Evolutionary conservation across 2,888 invertebrate genomes (phyloP).

Genomic region (Ametastegia equiseti): DNA sequence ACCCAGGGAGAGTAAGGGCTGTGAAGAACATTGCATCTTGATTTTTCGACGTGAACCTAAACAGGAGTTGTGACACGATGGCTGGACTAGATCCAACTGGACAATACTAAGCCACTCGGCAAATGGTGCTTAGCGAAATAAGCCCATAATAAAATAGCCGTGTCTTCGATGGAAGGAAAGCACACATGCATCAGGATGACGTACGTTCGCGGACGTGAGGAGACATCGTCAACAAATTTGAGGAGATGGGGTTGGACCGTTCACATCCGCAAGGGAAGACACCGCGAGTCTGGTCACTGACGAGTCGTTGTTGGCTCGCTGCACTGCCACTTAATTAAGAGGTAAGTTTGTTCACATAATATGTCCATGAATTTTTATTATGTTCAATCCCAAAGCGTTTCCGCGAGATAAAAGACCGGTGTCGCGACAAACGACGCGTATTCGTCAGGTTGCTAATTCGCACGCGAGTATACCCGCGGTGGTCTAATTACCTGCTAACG

Average conservation of each 20-base stretch:
- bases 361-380: background rate
- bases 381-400: background rate
- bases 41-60: background rate
- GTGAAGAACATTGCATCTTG: background rate
- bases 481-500: slow-evolving; percentile 43
- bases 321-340: slow-evolving; percentile 47
- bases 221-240: slow-evolving; percentile 71
- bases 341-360: background rate
- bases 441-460: slow-evolving; percentile 25
- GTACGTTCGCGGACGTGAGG: slow-evolving; percentile 69
- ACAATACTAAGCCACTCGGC: slow-evolving; percentile 64
- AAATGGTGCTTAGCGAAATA: slow-evolving; percentile 46
- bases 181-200: slow-evolving; percentile 55
- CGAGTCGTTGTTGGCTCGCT: slow-evolving; percentile 22
- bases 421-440: background rate
- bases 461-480: slow-evolving; percentile 39
- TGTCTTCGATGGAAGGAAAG: slow-evolving; percentile 38
- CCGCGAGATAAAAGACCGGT: background rate
- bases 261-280: slow-evolving; percentile 74
- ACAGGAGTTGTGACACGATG: slow-evolving; percentile 59
- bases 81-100: slow-evolving; percentile 68
- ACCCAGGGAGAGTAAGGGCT: background rate
- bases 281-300: slow-evolving; percentile 54
- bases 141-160: slow-evolving; percentile 52
- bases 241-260: slow-evolving; percentile 73